These are phyloP conservation scores for Oreochromis spilurus DNA, from an alignment of 2,113 vertebrate species.

Conservation along the genomic window DNA sequence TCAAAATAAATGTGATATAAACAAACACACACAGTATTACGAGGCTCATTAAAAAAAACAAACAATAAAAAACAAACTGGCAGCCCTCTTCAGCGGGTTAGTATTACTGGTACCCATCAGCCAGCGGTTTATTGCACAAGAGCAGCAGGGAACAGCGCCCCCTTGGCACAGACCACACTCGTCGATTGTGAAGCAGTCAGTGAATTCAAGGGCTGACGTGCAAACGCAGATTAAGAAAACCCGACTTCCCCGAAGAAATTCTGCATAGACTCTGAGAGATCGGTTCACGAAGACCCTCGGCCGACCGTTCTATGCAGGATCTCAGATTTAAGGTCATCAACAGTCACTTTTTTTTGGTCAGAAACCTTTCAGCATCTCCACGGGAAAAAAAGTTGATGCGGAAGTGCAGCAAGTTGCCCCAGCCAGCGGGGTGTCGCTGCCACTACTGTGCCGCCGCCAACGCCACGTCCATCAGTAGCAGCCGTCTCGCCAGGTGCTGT, in stretches of 20 bases:
- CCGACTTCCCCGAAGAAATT: constrained; percentile 20
- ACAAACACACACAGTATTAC: background rate
- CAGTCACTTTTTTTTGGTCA: constrained; percentile 22
- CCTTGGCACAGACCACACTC: constrained; percentile 26
- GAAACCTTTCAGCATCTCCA: background rate
- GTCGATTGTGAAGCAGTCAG: background rate
- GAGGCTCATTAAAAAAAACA: background rate
- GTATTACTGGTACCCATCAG: background rate
- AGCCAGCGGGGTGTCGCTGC: constrained; percentile 79
- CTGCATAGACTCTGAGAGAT: constrained; percentile 33
- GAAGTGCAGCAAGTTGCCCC: constrained; percentile 59
- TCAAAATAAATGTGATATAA: constrained; percentile 23
- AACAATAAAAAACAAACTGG: background rate
- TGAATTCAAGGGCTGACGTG: background rate
- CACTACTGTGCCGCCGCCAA: constrained; percentile 17
- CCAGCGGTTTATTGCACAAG: constrained; percentile 49
- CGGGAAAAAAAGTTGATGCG: background rate
- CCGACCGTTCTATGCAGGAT: constrained; percentile 3
- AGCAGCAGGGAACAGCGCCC: constrained; percentile 24
- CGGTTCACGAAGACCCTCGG: background rate
- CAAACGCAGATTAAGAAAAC: background rate
- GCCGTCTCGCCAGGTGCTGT: constrained; percentile 87
- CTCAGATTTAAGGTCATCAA: background rate
- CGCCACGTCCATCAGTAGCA: constrained; percentile 76
- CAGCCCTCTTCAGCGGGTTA: constrained; percentile 37